Percentiles rank a stretch among this genome's conserved stretches.
Conservation (phyloP, 2,113 vertebrate species). For the Archocentrus centrarchus region DNA sequence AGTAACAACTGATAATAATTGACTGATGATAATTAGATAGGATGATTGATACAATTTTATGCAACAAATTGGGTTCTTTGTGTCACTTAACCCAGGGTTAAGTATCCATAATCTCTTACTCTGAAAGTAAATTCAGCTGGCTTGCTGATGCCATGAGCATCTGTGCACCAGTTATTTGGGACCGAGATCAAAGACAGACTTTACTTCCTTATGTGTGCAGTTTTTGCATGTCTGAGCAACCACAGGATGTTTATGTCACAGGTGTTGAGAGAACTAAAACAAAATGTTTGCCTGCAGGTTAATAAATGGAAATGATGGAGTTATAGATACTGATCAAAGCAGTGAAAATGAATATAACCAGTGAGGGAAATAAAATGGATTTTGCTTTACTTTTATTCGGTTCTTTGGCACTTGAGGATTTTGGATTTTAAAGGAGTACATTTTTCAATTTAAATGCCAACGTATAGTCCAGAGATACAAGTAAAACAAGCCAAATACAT, state of each 20-base stretch:
- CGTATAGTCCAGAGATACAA: not conserved
- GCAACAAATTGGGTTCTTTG: not conserved
- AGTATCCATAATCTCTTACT: not conserved
- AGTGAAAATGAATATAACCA: not conserved
- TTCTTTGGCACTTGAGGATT: not conserved
- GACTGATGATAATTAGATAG: not conserved
- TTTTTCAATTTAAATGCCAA: not conserved
- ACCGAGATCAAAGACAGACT: slow-evolving; percentile 52
- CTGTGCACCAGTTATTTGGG: slow-evolving; percentile 58
- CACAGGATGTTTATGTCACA: slow-evolving; percentile 46
- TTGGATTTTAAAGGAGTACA: not conserved
- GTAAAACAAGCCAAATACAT: not conserved
- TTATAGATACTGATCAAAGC: not conserved
- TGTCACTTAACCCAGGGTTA: not conserved
- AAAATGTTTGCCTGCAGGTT: not conserved
- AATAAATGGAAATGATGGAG: not conserved
- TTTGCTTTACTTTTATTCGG: not conserved
- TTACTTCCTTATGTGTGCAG: slow-evolving; percentile 4
- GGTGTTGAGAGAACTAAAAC: slow-evolving; percentile 42
- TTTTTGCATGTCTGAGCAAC: not conserved
- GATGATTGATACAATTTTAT: not conserved
- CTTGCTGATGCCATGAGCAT: slow-evolving; percentile 64
- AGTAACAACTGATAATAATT: not conserved
- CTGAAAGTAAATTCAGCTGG: slow-evolving; percentile 13
- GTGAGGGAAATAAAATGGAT: not conserved